Conservation (phyloP, 2,113 vertebrate genomes). For the Micronycteris hirsuta region DNA sequence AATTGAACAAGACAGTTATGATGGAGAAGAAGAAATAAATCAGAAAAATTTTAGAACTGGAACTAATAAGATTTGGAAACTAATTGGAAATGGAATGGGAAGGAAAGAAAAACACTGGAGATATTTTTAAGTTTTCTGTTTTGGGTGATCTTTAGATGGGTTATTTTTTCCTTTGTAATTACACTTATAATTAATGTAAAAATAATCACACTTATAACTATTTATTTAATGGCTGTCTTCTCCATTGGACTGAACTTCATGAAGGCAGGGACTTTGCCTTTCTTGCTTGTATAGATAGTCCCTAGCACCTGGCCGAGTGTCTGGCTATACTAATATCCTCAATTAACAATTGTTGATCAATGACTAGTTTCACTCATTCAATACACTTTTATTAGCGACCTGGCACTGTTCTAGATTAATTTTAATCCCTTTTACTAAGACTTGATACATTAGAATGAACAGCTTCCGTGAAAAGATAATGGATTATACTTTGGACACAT, state of each 20-base stretch:
- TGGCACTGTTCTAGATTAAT: neutral
- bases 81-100: neutral
- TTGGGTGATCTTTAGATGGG: neutral
- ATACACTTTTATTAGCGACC: neutral
- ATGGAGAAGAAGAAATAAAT: neutral
- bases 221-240: neutral
- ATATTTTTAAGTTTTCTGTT: neutral
- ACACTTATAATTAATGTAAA: neutral
- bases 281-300: neutral
- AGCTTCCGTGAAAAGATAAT: neutral
- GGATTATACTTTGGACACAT: neutral
- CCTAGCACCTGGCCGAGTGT: neutral
- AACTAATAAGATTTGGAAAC: neutral
- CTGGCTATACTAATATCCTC: neutral
- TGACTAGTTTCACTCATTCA: neutral
- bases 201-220: neutral
- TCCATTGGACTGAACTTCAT: neutral
- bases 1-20: neutral
- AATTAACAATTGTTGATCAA: neutral
- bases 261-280: neutral
- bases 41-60: neutral
- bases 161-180: constrained; percentile 28
- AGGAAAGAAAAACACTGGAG: neutral
- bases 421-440: constrained; percentile 32
- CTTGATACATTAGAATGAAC: neutral